Evolutionary conservation across 2,797 vertebrate genomes (phyloP), one percentile per base, ranked within the genome.

Genomic region (Vireo griseus): DNA sequence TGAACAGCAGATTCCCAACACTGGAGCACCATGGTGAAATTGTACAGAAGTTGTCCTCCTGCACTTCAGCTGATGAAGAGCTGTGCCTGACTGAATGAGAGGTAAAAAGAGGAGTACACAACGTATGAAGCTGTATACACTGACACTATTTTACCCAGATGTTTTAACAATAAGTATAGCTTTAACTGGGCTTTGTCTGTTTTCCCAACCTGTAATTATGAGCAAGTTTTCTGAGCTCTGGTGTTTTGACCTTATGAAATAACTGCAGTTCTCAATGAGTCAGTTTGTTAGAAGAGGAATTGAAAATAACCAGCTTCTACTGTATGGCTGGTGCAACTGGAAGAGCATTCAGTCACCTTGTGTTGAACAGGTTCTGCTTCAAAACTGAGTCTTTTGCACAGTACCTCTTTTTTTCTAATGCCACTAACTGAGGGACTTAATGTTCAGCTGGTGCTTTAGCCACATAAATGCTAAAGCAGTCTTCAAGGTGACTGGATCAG

Each of bases 291-390:
- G 68, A 69, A 72, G n/a, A 63, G n/a, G 47, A 42, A 20, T 4
- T 75, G 50, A 76, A 81, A 85, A 33, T 45, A 72, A 62, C 54
- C 77, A 62, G 42, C 66, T 75, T 52, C 72, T 76, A 2, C 35
- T 33, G 25, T 15, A 6, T 5, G 10, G 18, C 11, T 68, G 39
- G 45, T 68, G 69, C 63, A 67, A 12, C 16, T 40, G 68, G 71
- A 37, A 83, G 31, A n/a, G 24, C 5, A 1, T 57, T 86, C 31
- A 8, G 48, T 61, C 79, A 86, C 24, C 31, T 78, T 25, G 5
- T 65, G 80, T 75, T 58, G 26, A 92, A 81, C 66, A 78, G 73
- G 77, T 88, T 84, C 93, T 92, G 33, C 88, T 80, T 90, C 73
- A 62, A 62, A 94, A 28, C 21, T 1, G 17, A 55, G 11, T 26